phyloP scores from a whole-genome alignment of 2,113 vertebrate species.

The Mesembrinibis cayennensis region DNA sequence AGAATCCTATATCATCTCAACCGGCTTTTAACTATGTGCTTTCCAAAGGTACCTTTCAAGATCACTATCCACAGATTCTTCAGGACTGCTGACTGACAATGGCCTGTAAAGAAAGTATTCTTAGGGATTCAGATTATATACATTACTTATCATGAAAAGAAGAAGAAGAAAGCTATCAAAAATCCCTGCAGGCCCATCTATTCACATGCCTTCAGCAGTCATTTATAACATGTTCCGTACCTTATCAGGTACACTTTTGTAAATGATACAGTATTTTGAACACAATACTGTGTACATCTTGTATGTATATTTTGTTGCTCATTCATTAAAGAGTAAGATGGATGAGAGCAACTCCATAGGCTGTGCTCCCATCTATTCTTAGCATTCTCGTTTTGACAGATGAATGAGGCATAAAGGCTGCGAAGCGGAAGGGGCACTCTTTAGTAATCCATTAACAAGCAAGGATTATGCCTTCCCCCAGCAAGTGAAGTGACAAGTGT shows the following conservation, averaged over 20 bases:
- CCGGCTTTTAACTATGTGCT: not conserved
- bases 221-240: not conserved
- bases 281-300: not conserved
- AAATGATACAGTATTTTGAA: not conserved
- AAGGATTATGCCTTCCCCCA: slow-evolving; percentile 13
- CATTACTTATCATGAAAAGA: not conserved
- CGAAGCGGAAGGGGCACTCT: not conserved
- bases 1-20: not conserved
- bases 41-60: not conserved
- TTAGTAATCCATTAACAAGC: not conserved
- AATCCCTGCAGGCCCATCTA: not conserved
- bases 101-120: not conserved
- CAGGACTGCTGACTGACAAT: not conserved
- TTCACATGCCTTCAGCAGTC: not conserved
- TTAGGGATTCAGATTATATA: not conserved
- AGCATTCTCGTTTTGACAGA: not conserved
- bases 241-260: not conserved
- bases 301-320: not conserved
- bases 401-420: not conserved
- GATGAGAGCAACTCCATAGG: not conserved
- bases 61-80: not conserved
- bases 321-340: not conserved
- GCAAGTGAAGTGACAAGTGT: slow-evolving; percentile 13
- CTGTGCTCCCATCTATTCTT: not conserved
- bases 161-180: not conserved